phyloP scores from a whole-genome alignment of 1,140 invertebrate species.

The Aphaenogaster ashmeadi region DNA sequence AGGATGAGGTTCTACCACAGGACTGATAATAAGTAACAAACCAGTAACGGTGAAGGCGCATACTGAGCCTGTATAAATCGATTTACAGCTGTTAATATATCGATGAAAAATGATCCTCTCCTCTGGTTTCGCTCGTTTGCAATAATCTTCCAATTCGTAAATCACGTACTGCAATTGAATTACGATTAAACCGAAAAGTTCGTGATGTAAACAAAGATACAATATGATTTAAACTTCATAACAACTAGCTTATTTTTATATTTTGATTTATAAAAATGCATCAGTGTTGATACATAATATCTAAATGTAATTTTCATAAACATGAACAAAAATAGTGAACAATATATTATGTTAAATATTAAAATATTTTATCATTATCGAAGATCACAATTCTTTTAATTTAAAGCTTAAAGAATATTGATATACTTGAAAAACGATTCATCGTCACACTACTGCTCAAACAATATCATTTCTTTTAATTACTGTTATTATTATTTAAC shows the following conservation, averaged over 20 bases:
- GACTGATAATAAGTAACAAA: slow-evolving; percentile 34
- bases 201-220: not conserved
- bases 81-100: slow-evolving; percentile 51
- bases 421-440: not conserved
- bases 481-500: not conserved
- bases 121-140: slow-evolving; percentile 22
- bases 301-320: not conserved
- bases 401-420: not conserved
- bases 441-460: not conserved
- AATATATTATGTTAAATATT: not conserved
- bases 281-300: not conserved
- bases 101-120: slow-evolving; percentile 57
- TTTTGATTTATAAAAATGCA: not conserved
- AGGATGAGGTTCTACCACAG: slow-evolving; percentile 56
- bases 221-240: not conserved
- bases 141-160: slow-evolving; percentile 67
- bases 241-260: not conserved
- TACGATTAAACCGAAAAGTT: not conserved
- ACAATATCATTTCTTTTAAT: not conserved
- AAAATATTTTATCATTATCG: not conserved
- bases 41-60: not conserved
- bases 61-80: not conserved
- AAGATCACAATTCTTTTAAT: not conserved
- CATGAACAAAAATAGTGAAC: not conserved
- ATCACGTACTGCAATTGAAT: slow-evolving; percentile 56